Conservation (phyloP, 1,140 invertebrate genomes). For the Drosophila triauraria region DNA sequence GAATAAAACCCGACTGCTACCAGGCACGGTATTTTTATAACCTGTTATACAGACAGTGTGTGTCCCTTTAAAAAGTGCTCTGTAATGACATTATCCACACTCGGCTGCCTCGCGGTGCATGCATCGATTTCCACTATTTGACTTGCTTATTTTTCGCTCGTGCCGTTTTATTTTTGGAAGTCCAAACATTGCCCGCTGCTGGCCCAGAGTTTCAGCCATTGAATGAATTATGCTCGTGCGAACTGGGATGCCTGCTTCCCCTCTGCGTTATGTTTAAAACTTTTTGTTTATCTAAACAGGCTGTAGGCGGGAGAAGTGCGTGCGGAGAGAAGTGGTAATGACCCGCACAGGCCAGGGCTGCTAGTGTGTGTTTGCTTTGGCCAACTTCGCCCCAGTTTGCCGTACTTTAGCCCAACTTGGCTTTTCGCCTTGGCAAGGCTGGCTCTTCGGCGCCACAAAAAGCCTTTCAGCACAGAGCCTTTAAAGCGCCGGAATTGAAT, state of each 20-base stretch:
- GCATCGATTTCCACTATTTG: conserved; percentile 61
- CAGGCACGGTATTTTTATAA: conserved; percentile 60
- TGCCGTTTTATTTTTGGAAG: conserved; percentile 57
- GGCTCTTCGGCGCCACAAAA: conserved; percentile 14
- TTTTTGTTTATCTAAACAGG: conserved; percentile 62
- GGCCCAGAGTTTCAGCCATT: conserved; percentile 56
- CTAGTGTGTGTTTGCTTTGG: conserved; percentile 37
- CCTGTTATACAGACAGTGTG: conserved; percentile 3
- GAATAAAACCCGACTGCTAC: conserved; percentile 34
- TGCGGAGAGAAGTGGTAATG: conserved; percentile 19
- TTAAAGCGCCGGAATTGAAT: conserved; percentile 65
- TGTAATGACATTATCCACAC: conserved; percentile 76
- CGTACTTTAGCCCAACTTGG: conserved; percentile 29
- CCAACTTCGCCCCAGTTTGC: conserved; percentile 46
- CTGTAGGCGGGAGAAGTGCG: conserved; percentile 39
- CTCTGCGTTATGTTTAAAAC: conserved; percentile 28
- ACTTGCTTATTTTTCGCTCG: conserved; percentile 25
- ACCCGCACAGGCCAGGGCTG: neutral
- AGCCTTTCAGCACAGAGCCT: conserved; percentile 47
- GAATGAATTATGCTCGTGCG: conserved; percentile 61
- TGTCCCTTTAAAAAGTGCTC: conserved; percentile 55
- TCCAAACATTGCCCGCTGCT: conserved; percentile 25
- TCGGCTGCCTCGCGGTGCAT: conserved; percentile 50
- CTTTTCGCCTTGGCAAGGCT: neutral
- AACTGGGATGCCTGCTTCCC: neutral